phyloP scores from a whole-genome alignment of 2,113 vertebrate species.

The Spermophilus dauricus region DNA sequence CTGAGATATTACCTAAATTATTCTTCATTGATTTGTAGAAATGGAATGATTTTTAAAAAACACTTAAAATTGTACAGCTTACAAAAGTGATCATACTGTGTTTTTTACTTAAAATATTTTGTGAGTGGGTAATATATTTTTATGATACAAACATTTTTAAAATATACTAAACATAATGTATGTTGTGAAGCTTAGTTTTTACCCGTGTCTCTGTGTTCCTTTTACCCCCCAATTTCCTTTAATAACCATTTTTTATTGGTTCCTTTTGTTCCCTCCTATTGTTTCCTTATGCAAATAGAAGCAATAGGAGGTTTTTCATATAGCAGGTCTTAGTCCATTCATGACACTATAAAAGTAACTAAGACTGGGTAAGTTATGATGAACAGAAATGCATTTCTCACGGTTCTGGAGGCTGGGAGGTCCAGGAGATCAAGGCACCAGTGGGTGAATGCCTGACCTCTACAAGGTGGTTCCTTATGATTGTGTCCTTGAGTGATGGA shows the following conservation, averaged over 20 bases:
- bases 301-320: not conserved
- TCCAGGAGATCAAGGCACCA: not conserved
- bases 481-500: not conserved
- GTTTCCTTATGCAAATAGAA: not conserved
- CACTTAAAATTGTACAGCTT: not conserved
- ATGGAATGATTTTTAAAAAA: not conserved
- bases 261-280: not conserved
- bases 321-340: not conserved
- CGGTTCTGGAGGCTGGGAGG: not conserved
- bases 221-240: not conserved
- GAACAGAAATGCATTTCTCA: not conserved
- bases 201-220: not conserved
- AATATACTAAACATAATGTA: not conserved
- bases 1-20: not conserved
- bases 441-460: not conserved
- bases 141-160: not conserved
- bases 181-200: not conserved
- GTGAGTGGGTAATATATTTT: not conserved
- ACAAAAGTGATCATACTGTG: not conserved
- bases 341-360: not conserved
- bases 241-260: not conserved
- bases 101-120: constrained; percentile 33
- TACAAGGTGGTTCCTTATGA: not conserved
- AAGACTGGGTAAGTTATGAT: not conserved
- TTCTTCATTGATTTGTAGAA: not conserved